Evolutionary conservation across 2,888 invertebrate genomes (phyloP).

Genomic region (Agrotis segetum): DNA sequence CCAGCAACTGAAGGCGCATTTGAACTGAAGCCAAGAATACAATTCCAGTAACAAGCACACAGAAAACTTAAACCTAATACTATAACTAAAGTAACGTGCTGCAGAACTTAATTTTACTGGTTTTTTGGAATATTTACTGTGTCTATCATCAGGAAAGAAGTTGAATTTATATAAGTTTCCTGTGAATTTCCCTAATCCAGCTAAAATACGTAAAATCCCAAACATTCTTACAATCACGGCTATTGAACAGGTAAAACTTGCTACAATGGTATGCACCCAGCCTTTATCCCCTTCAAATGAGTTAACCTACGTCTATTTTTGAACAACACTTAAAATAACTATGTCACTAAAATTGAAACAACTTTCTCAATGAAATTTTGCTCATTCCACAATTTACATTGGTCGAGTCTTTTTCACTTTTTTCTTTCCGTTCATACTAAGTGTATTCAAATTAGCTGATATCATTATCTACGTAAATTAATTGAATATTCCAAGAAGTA

Average conservation of each 20-base stretch:
- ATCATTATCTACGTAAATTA: slow-evolving; percentile 12
- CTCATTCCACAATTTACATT: slow-evolving; percentile 1
- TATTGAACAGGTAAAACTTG: neutral
- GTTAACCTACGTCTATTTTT: neutral
- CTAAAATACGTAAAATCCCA: neutral
- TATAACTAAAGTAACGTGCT: slow-evolving; percentile 20
- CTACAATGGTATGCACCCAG: neutral
- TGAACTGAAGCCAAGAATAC: slow-evolving; percentile 69
- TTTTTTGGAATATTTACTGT: slow-evolving; percentile 1
- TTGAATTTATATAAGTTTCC: neutral
- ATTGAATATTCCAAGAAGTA: slow-evolving; percentile 18
- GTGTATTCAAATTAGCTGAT: slow-evolving; percentile 23
- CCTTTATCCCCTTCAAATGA: neutral
- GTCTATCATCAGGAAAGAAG: neutral
- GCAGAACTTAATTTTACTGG: slow-evolving; percentile 4
- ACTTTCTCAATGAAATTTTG: neutral
- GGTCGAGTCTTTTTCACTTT: neutral
- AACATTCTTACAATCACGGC: neutral
- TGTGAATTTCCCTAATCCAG: slow-evolving; percentile 3
- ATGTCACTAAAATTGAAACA: neutral
- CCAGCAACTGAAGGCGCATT: slow-evolving; percentile 59
- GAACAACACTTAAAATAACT: neutral
- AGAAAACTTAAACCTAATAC: slow-evolving; percentile 21
- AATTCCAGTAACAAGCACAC: slow-evolving; percentile 38
- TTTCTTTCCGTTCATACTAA: neutral